Evolutionary conservation across 2,797 vertebrate species (phyloP), one percentile per base, ranked within the genome.

Genomic region (Aythya fuligula): DNA sequence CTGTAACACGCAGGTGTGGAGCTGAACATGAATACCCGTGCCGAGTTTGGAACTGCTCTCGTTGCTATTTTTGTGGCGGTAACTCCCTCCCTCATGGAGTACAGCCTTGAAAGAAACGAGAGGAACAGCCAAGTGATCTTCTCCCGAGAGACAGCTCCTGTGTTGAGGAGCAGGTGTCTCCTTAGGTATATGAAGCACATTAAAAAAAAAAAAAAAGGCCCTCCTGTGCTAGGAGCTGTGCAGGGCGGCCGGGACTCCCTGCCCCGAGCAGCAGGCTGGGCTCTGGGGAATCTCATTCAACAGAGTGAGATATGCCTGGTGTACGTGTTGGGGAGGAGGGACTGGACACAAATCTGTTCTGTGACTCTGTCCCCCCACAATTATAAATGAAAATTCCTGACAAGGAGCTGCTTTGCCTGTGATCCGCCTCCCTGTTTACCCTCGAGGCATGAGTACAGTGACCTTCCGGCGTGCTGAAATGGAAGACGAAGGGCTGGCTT

Each of bases 1-100:
- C 19, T 38, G 72, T 72, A 66, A 62, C 79, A 87, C 7, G 1
- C 53, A 85, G 54, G 9, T 76, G 64, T 78, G 61, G 21, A 87
- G 65, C 72, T 80, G 69, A 87, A 47, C 53, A 5, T 49, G 57
- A 69, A 61, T 89, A 61, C 69, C 86, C 58, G 69, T 69, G 69
- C 54, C 28, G 78, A 92, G 54, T 83, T 76, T 80, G 78, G 67
- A 83, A 71, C 82, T 62, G 62, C 10, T 67, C 19, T 81, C 5
- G 2, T 69, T 89, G 54, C 85, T 94, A 85, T 80, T 93, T 92
- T 60, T 66, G 61, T 58, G 74, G 80, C 65, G 49, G 18, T 82
- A 61, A 71, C 54, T 38, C 51, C n/a, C 32, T 89, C 49, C 27
- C n/a, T 22, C 54, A 53, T 27, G 66, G 22, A 90, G 38, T 67